phyloP scores from a whole-genome alignment of 2,888 invertebrate species.

The Eulithis prunata region DNA sequence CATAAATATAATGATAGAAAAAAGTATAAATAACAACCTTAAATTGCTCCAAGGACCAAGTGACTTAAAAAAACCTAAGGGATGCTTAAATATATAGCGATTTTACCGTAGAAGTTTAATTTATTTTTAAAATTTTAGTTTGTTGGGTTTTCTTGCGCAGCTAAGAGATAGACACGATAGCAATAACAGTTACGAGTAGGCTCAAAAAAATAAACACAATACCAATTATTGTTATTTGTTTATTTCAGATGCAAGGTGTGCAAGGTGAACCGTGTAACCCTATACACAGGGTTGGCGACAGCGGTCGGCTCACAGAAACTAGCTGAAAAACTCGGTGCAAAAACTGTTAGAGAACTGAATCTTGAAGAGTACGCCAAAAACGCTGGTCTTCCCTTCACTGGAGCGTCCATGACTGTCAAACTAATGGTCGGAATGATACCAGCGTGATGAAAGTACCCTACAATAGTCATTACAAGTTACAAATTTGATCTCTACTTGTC shows the following conservation, averaged over 20 bases:
- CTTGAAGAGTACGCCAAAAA: slow-evolving; percentile 19
- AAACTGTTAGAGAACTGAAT: slow-evolving; percentile 30
- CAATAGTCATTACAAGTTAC: background rate
- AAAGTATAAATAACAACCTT: too few species aligned
- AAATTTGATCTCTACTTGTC: background rate
- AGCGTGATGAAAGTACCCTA: background rate
- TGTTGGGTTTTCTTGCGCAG: too few species aligned
- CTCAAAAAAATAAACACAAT: too few species aligned
- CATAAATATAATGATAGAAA: too few species aligned
- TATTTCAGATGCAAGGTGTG: slow-evolving; percentile 17
- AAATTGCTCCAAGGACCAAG: too few species aligned
- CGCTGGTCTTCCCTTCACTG: slow-evolving; percentile 20
- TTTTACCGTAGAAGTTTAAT: too few species aligned
- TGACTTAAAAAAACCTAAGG: too few species aligned
- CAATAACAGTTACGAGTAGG: too few species aligned
- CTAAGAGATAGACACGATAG: too few species aligned
- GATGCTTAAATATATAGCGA: too few species aligned
- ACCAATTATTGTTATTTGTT: too few species aligned
- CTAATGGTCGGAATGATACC: slow-evolving; percentile 23
- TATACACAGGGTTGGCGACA: slow-evolving; percentile 46
- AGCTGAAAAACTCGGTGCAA: slow-evolving; percentile 46
- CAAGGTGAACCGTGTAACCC: slow-evolving; percentile 10
- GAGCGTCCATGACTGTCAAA: slow-evolving; percentile 21
- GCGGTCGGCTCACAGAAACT: slow-evolving; percentile 47
- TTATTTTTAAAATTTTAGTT: too few species aligned